Evolutionary conservation across 2,113 vertebrate species (phyloP), one percentile per base, ranked within the genome.

Genomic region (Sander vitreus): DNA sequence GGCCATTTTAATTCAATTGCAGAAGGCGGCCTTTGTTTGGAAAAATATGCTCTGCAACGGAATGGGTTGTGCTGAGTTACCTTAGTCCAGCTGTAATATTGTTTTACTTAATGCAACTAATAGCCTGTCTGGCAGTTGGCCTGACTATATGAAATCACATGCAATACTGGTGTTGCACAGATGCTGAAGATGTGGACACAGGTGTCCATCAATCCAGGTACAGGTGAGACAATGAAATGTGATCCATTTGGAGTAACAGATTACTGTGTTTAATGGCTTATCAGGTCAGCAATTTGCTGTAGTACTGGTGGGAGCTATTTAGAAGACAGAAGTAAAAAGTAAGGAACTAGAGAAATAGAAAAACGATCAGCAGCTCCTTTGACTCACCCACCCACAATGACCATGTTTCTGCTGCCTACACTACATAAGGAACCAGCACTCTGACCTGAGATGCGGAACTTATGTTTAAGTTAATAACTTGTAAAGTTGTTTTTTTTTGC

Each of bases 1-100:
- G 53, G n/a, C 54, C 82, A 73, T 70, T 86, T 82, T 68, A 79
- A 86, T 88, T 84, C 43, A 84, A 75, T 36, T 43, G 72, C 47
- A 59, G 67, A 50, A 70, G 79, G 47, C 39, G 1, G 74, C 11
- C 45, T 80, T 67, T 86, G 47, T 84, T 84, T 78, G 69, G 54
- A 79, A 86, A 77, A 86, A 78, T 88, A 58, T 70, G 53, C 65
- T 74, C 48, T 69, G 64, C 63, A 64, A 83, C 68, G 50, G 51
- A 78, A 78, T 30, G 58, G 4, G 50, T 67, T 81, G 71, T 64
- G 14, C 54, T 65, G 65, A 83, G 78, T 85, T 64, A 80, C 59
- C 43, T 23, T 4, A 58, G 53, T 63, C 67, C 48, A 70, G 45
- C 48, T 25, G 53, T 69, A 76, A 69, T 84, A 62, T 76, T 74